Evolutionary conservation across 2,113 vertebrate species (phyloP).

Genomic region (Pholis gunnellus): DNA sequence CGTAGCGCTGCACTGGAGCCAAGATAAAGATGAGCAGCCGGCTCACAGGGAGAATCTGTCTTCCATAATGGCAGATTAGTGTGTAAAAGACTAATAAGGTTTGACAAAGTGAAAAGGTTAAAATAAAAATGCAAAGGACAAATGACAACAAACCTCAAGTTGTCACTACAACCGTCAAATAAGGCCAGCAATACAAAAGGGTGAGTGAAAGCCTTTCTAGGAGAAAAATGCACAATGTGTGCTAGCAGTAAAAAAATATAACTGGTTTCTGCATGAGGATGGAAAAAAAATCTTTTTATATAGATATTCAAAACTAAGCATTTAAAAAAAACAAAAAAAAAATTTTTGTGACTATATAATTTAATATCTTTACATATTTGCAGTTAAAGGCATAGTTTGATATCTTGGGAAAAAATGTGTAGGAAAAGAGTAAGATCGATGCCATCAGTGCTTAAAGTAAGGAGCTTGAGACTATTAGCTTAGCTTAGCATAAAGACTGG

Average conservation of each 20-base stretch:
- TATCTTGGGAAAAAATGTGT: neutral
- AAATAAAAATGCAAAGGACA: slow-evolving; percentile 1
- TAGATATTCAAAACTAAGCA: too few relatives aligned
- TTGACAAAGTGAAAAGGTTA: slow-evolving; percentile 2
- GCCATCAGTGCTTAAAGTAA: neutral
- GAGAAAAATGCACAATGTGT: slow-evolving; percentile 22
- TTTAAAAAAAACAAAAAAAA: neutral
- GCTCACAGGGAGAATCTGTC: slow-evolving; percentile 26
- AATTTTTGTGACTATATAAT: neutral
- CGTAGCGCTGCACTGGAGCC: slow-evolving; percentile 8
- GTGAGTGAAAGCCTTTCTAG: slow-evolving; percentile 21
- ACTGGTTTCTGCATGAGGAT: neutral
- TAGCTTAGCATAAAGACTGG: slow-evolving; percentile 1
- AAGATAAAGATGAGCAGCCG: slow-evolving; percentile 37
- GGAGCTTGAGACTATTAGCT: neutral
- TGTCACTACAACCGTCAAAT: slow-evolving; percentile 47
- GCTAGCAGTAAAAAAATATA: neutral
- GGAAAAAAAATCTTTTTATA: neutral
- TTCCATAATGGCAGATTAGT: slow-evolving; percentile 6
- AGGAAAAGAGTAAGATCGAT: neutral
- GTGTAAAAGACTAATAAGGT: slow-evolving; percentile 11
- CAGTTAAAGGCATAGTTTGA: neutral
- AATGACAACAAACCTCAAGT: slow-evolving; percentile 38
- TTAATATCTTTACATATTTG: neutral
- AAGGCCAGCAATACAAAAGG: slow-evolving; percentile 5